A percentile compares a stretch with the other conserved stretches of the same genome.
Conservation (phyloP, 2,888 invertebrate genomes). For the Drosophila neutralis region DNA sequence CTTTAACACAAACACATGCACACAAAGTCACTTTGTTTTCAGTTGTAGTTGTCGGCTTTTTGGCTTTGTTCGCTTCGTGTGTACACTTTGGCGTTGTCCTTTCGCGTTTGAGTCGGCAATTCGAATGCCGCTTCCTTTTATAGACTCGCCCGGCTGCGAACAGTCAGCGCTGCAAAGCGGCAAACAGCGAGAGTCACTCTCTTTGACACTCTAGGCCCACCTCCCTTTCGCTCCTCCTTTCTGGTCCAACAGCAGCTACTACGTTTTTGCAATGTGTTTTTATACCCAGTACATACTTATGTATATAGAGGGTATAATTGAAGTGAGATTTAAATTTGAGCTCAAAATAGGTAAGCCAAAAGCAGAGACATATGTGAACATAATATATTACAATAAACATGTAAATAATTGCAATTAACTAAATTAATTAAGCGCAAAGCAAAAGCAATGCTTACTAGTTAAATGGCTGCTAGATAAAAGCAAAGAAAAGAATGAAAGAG, state of each 20-base stretch:
- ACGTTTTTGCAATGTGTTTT: conserved; percentile 41
- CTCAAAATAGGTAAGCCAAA: neutral
- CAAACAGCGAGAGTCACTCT: conserved; percentile 9
- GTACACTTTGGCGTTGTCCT: conserved; percentile 71
- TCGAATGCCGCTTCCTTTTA: conserved; percentile 79
- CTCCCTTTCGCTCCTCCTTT: neutral
- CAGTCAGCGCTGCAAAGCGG: conserved; percentile 45
- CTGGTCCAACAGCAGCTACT: conserved; percentile 14
- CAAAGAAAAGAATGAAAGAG: too few species aligned
- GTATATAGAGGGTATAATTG: neutral
- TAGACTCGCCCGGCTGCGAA: conserved; percentile 72
- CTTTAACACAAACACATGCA: conserved; percentile 24
- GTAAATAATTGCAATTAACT: too few species aligned
- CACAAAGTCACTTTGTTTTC: conserved; percentile 3
- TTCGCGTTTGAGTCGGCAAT: conserved; percentile 81
- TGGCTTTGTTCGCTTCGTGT: conserved; percentile 48
- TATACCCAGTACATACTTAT: neutral
- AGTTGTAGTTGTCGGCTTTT: conserved; percentile 44
- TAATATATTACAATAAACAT: neutral
- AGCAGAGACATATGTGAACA: neutral
- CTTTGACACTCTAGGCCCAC: conserved; percentile 4
- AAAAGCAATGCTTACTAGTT: too few species aligned
- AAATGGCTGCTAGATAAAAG: too few species aligned
- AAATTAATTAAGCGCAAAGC: too few species aligned
- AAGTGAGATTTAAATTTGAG: neutral